Evolutionary conservation across 2,888 invertebrate genomes (phyloP), one percentile per base, ranked within the genome.

Genomic region (Mimumesa dahlbomi): DNA sequence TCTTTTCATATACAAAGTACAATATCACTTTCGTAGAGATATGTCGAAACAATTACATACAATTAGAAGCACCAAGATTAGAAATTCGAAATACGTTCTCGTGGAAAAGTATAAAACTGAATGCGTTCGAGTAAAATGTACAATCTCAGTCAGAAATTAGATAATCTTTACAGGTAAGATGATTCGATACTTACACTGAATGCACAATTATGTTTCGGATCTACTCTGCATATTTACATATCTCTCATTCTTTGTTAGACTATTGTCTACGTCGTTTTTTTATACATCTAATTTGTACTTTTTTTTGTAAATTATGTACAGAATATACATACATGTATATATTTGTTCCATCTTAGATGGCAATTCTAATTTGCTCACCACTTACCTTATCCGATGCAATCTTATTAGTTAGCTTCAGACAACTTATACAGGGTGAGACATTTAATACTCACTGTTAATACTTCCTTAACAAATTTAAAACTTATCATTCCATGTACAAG

Each of bases 311-410:
- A 52, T 46, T 46, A 16, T 54, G 38, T 45, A 50, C 7, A 19
- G 36, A 45, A 50, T 50, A 25, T 61, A 68, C n/a, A 11, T 13
- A 45, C 43, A 45, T 25, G 25, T 25, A 13, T 13, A 46, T 13
- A 25, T 29, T n/a, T n/a, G 16, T 46, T 3, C 29, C 11, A 34
- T 31, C n/a, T 29, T 18, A 18, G 22, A 49, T 25, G 25, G 19
- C 14, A 54, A 58, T 58, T 71, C 38, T 50, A 58, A 16, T 57
- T 54, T 56, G 40, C 65, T 56, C 2, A 52, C 54, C 78, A 77
- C 76, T 77, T 77, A 77, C 76, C 76, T 77, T 74, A 61, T 64
- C 50, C 54, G 31, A 45, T 52, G 49, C 34, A 48, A 58, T 65
- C 56, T 62, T 42, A 29, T 16, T 59, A 40, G 25, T 40, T 43